These are phyloP conservation scores for Anodontia alba DNA, from an alignment of 2,888 invertebrate species.

Conservation along the genomic window DNA sequence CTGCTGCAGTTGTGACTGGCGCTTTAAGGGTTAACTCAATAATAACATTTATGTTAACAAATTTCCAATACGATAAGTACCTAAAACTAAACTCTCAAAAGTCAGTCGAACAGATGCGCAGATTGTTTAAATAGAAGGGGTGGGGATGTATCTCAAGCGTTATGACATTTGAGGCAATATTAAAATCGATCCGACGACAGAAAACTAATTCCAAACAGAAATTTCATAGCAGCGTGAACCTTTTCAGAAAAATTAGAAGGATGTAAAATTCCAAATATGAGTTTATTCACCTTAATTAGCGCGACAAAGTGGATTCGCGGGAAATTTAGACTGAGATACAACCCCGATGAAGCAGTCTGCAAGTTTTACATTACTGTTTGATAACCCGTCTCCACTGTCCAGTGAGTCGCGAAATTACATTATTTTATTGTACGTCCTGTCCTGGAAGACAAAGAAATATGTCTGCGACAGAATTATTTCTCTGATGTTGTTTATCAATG, in stretches of 20 bases:
- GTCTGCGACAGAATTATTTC: background rate
- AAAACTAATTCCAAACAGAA: conserved; percentile 62
- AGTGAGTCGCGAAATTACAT: conserved; percentile 65
- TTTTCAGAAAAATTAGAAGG: conserved; percentile 57
- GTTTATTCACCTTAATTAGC: conserved; percentile 57
- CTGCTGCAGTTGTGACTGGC: too few species aligned
- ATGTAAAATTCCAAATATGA: conserved; percentile 58
- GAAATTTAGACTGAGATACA: conserved; percentile 12
- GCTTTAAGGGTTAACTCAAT: too few species aligned
- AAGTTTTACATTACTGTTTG: conserved; percentile 54
- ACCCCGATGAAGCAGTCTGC: conserved; percentile 11
- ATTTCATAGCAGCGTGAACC: conserved; percentile 60
- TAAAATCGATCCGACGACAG: conserved; percentile 44
- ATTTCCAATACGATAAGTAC: conserved; percentile 9
- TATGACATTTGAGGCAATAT: conserved; percentile 50
- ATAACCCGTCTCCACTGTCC: conserved; percentile 51
- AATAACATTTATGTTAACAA: conserved; percentile 7
- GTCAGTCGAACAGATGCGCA: conserved; percentile 41
- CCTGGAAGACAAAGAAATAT: conserved; percentile 6
- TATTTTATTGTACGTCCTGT: conserved; percentile 51
- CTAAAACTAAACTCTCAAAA: background rate
- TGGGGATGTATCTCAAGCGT: conserved; percentile 43
- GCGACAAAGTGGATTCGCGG: conserved; percentile 55
- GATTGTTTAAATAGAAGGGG: conserved; percentile 36
- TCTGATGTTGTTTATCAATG: background rate